Evolutionary conservation across 2,888 invertebrate genomes (phyloP), one percentile per base, ranked within the genome.

Genomic region (Ophion slaviceki): DNA sequence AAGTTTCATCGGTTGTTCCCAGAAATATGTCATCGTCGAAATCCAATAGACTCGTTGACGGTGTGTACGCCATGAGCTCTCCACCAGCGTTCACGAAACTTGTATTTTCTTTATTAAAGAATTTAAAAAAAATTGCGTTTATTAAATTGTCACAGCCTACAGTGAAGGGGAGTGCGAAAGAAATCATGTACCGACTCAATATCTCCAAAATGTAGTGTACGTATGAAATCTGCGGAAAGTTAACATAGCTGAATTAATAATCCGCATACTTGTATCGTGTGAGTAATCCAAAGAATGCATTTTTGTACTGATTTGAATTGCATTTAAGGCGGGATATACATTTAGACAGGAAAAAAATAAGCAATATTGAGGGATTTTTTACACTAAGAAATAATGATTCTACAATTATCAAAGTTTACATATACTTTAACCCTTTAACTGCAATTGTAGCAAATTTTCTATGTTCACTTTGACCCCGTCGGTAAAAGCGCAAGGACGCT

Each of bases 21-120:
- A 92, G 83, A 66, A 94, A 92, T 24, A 93, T 92, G 62, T 92
- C 93, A 24, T 91, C 90, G 47, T 93, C 92, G 62, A 93, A 91
- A 85, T 94, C 93, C 20, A 93, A 77, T 32, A 92, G 87, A 83
- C 80, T 90, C n/a, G 91, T 85, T 11, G 90, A 81, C 6, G 92
- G 88, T 80, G 91, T 92, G 86, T 93, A 94, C 3, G 93, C 88
- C 91, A 93, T 93, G 14, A 94, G 88, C 88, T 93, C 93, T 11
- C 93, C 92, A 79, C 92, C 92, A 45, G 84, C 62, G 40, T 74
- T 57, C 20, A 61, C 32, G 70, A 53, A 80, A 24, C 53, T 61
- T 59, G 75, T 74, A 68, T 78, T 88, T 59, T 83, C 87, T 61
- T 5, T 53, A 14, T 53, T 4, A 0, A 53, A 17, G 53, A 75